phyloP scores from a whole-genome alignment of 2,888 invertebrate species.

The Polymixis flavicincta region DNA sequence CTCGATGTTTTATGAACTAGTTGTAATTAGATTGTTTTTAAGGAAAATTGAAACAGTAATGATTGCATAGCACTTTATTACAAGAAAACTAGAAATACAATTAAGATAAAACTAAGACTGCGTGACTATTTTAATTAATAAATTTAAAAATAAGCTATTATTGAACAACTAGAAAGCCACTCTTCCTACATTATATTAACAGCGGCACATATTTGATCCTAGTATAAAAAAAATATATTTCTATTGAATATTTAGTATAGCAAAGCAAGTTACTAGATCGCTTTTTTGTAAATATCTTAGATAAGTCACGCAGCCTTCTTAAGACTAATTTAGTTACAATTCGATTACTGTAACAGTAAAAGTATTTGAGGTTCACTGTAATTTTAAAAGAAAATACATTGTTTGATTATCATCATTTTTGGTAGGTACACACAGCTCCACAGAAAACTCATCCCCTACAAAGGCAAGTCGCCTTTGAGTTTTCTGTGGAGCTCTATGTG shows the following conservation, averaged over 20 bases:
- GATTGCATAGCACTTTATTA: constrained; percentile 55
- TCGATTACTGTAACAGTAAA: not conserved
- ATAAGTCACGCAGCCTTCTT: constrained; percentile 34
- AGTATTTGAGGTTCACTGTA: constrained; percentile 15
- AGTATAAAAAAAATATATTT: not conserved
- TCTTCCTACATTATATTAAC: not conserved
- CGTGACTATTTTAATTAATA: constrained; percentile 22
- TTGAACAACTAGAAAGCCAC: not conserved
- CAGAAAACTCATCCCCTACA: too few relatives aligned
- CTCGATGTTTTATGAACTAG: not conserved
- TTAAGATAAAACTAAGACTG: constrained; percentile 24
- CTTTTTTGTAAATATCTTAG: not conserved
- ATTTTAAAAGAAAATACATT: not conserved
- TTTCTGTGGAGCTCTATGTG: too few relatives aligned
- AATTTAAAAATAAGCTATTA: not conserved
- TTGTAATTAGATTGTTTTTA: not conserved
- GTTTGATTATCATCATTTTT: not conserved
- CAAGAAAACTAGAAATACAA: constrained; percentile 45
- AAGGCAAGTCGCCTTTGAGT: too few relatives aligned
- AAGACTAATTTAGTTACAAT: constrained; percentile 13
- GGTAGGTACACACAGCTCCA: too few relatives aligned
- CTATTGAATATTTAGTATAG: not conserved
- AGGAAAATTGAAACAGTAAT: constrained; percentile 48
- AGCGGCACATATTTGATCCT: not conserved
- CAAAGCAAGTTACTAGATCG: not conserved